Evolutionary conservation across 2,797 vertebrate species (phyloP), one percentile per base, ranked within the genome.

Genomic region (Benthosema pterotum): DNA sequence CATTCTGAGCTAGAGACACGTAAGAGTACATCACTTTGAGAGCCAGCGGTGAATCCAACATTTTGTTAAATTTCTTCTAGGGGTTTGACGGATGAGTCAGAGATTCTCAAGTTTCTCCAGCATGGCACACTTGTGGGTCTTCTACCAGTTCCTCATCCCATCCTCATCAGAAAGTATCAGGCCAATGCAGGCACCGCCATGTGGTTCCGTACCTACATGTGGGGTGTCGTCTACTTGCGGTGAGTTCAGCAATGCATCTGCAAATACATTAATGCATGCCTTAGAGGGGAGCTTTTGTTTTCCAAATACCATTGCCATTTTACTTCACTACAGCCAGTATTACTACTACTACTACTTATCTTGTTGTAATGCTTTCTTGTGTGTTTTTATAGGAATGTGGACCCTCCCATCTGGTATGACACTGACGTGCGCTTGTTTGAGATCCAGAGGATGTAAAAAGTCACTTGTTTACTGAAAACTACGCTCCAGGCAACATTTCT

Each of bases 191-290:
- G 97, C 82, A 99, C 97, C 0, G 97, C 97, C 84, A 97, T 95
- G 94, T 99, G 98, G 98, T 99, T 99, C 86, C 96, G 98, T 57
- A 99, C 97, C 28, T 99, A 99, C 88, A 98, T 99, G 97, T 99
- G 98, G 98, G 97, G 97, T 4, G 96, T 99, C 18, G 95, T 99
- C 82, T 99, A 99, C 80, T 82, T 99, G 85, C 97, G 98, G 98
- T 99, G 87, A 94, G 91, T 80, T 13, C 15, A 55, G 7, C 14
- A 11, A 12, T 55, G 7, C 14, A 63, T 18, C 18, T 0, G 7
- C 12, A 38, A 38, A 38, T 38, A 17, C 2, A 4, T 54, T 4
- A 32, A 16, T 11, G 2, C 17, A 25, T 3, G 22, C 22, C 22
- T 2, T 25, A 5, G 22, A 25, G 22, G 22, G 22, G 22, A 25